Conservation (phyloP, 2,113 vertebrate species). For the Genyomyrus donnyi region DNA sequence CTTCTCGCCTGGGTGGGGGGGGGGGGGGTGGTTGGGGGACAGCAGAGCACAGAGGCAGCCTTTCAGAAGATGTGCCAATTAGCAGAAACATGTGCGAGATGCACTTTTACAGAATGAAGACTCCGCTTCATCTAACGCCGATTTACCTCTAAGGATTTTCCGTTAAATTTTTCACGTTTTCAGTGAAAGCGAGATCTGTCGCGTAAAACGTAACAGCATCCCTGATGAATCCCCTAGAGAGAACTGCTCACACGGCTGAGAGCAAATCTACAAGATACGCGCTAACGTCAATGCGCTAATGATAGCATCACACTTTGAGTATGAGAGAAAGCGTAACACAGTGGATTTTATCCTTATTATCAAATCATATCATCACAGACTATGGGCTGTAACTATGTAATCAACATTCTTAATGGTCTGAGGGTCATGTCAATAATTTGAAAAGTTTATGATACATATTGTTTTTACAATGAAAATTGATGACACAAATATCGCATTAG, state of each 20-base stretch:
- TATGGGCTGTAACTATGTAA: background rate
- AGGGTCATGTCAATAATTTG: background rate
- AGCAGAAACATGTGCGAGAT: background rate
- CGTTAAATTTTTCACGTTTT: background rate
- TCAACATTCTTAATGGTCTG: background rate
- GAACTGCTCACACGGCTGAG: background rate
- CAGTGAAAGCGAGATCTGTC: background rate
- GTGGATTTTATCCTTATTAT: background rate
- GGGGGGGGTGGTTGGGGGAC: too few relatives aligned
- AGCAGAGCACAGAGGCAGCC: background rate
- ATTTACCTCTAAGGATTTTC: background rate
- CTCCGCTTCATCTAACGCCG: background rate
- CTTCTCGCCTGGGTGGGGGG: conserved; percentile 76
- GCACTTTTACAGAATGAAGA: background rate
- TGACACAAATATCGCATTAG: background rate
- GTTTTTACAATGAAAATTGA: background rate
- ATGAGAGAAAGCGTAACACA: background rate
- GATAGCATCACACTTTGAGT: background rate
- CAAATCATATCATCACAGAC: background rate
- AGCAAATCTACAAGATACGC: background rate
- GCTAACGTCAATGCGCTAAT: background rate
- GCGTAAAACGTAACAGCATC: background rate
- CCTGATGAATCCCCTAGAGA: background rate
- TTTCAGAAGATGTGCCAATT: background rate
- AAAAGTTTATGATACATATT: background rate